Evolutionary conservation across 2,113 vertebrate genomes (phyloP).

Genomic region (Oenanthe melanoleuca): DNA sequence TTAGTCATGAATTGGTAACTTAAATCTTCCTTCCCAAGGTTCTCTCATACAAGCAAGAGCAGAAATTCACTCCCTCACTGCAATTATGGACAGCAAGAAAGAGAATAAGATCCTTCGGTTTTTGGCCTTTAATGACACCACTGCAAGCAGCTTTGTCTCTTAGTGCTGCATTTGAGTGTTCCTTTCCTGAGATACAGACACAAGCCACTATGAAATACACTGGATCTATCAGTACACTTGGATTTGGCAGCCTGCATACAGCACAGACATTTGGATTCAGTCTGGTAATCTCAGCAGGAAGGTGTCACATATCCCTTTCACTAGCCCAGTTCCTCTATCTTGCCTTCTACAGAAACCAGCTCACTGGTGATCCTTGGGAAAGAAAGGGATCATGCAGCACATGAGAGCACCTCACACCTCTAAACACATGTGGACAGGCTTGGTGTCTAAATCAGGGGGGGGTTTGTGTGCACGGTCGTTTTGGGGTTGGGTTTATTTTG

Average conservation of each 20-base stretch:
- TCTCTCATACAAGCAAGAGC: accelerated
- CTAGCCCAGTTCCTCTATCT: background rate
- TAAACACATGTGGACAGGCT: background rate
- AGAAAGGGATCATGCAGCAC: background rate
- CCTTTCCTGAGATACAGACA: background rate
- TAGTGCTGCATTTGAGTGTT: background rate
- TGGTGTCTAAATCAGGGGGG: background rate
- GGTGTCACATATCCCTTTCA: background rate
- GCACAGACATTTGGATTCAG: background rate
- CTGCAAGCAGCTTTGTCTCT: background rate
- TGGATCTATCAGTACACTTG: background rate
- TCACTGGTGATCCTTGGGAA: background rate
- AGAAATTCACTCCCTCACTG: background rate
- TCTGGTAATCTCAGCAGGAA: background rate
- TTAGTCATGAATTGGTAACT: background rate
- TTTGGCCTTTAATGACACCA: background rate
- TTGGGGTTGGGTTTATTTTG: background rate
- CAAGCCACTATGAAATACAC: background rate
- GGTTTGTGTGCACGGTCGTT: background rate
- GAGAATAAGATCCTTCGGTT: background rate
- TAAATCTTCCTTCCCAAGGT: background rate
- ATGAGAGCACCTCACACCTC: background rate
- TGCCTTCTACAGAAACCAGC: background rate
- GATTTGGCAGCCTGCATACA: background rate
- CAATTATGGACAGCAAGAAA: background rate